Evolutionary conservation across 53 echinoderm and acorn worm species (phyloP), one percentile per base, ranked within the genome.

Genomic region (Paracentrotus lividus): DNA sequence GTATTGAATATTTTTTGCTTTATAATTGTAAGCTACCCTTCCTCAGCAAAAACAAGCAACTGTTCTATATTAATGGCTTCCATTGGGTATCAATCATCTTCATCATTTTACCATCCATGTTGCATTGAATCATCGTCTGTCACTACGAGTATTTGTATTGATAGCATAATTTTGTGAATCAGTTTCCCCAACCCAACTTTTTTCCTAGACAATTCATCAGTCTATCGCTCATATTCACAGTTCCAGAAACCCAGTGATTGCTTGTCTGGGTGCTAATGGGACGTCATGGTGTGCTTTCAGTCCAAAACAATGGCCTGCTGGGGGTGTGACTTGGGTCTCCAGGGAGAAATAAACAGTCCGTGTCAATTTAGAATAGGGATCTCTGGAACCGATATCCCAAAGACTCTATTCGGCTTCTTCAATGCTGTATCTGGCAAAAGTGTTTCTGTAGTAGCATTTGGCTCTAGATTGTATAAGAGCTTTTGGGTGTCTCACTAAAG

Each of bases 141-240:
- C 72, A 72, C 49, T 21, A 29, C 8, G 85, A 85, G 85, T 85
- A 29, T 85, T 85, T 85, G 85, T 85, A 51, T 85, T 85, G 27
- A 47, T 47, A 26, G 85, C 51, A 16, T 51, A 49, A 85, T 85
- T 85, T 85, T 47, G 47, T 85, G 85, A 85, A 49, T 85, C 85
- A 40, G 40, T 72, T 72, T 40, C 40, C 72, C 26, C n/a, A n/a
- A n/a, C 85, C 49, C 27, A 29, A 10, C 49, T 85, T 47, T 56
- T 36, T 56, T 34, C 5, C 55, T 7, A 55, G 54, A 86, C 86
- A 86, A 56, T 47, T 86, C 7, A 86, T 54, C 86, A 86, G 55
- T 36, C 54, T 56, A 56, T 86, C 86, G 44, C 86, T 52, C 86
- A 24, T 56, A 55, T 56, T 55, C 1, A 2, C 57, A 31, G 86